Conservation (phyloP, 2,797 vertebrate genomes). For the Microhierax caerulescens region DNA sequence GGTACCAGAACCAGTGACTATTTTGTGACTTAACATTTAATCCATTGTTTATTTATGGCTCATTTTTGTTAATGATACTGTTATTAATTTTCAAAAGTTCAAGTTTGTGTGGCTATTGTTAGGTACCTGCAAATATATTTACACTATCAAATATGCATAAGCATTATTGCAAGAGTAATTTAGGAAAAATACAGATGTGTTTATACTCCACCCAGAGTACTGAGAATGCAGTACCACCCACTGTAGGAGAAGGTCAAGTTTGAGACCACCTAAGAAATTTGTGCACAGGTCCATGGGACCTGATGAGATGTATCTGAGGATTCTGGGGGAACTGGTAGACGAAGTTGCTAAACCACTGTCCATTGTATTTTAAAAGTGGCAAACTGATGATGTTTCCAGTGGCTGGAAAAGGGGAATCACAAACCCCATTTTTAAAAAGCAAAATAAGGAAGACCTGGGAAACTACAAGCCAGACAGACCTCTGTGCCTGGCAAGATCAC, state of each 20-base stretch:
- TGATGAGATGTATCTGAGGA: fast-evolving
- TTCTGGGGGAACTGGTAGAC: neutral
- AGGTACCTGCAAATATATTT: neutral
- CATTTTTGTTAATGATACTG: neutral
- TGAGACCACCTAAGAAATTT: neutral
- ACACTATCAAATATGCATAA: neutral
- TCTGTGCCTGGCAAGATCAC: too few relatives aligned
- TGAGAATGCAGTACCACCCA: neutral
- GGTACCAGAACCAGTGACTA: neutral
- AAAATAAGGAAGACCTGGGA: neutral
- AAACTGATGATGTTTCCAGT: neutral
- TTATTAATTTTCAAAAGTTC: neutral
- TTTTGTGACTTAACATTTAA: neutral
- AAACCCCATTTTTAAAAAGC: neutral
- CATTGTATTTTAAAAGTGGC: neutral
- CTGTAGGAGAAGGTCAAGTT: neutral
- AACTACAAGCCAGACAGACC: neutral
- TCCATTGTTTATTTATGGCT: neutral
- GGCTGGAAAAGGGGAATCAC: neutral
- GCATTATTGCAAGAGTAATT: neutral
- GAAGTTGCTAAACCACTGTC: neutral
- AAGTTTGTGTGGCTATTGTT: neutral
- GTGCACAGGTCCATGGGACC: too few relatives aligned
- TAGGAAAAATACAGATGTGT: neutral
- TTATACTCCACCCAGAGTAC: neutral